A percentile compares a stretch with the other conserved stretches of the same genome.
These are phyloP conservation scores for Thereva nobilitata DNA, from an alignment of 2,888 invertebrate genomes.

Conservation along the genomic window DNA sequence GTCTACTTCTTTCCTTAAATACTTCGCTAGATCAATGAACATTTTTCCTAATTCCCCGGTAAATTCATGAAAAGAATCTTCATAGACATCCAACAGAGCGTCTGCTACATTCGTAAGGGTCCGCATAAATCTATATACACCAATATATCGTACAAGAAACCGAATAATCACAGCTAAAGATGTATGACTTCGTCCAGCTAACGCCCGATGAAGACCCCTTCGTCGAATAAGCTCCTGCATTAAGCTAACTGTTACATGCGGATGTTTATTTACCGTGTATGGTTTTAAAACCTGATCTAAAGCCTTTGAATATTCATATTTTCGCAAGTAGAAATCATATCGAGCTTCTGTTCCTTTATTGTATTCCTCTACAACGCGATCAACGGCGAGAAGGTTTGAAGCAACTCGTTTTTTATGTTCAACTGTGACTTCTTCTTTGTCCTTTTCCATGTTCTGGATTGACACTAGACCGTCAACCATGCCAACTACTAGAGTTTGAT, in stretches of 20 bases:
- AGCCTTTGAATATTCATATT: constrained; percentile 82
- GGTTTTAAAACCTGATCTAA: constrained; percentile 70
- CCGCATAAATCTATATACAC: constrained; percentile 74
- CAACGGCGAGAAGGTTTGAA: constrained; percentile 52
- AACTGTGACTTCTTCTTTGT: constrained; percentile 55
- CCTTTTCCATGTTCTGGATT: constrained; percentile 75
- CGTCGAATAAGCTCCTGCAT: constrained; percentile 87
- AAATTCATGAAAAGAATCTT: constrained; percentile 65
- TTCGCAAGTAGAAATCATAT: constrained; percentile 73
- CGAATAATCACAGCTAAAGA: constrained; percentile 69
- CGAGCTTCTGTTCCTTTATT: constrained; percentile 47
- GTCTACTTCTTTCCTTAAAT: constrained; percentile 70
- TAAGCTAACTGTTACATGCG: constrained; percentile 78
- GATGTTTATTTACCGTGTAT: constrained; percentile 66
- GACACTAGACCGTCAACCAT: constrained; percentile 92
- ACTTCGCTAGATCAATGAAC: constrained; percentile 65
- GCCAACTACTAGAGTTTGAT: constrained; percentile 86
- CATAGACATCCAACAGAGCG: constrained; percentile 76
- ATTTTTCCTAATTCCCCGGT: constrained; percentile 66
- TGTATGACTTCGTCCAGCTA: constrained; percentile 72
- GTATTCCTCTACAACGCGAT: constrained; percentile 61
- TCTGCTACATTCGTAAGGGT: constrained; percentile 75
- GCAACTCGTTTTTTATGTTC: constrained; percentile 60
- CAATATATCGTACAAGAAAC: constrained; percentile 76
- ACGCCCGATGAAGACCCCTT: constrained; percentile 74